phyloP scores from a whole-genome alignment of 2,888 invertebrate genomes.

The Acleris literana region DNA sequence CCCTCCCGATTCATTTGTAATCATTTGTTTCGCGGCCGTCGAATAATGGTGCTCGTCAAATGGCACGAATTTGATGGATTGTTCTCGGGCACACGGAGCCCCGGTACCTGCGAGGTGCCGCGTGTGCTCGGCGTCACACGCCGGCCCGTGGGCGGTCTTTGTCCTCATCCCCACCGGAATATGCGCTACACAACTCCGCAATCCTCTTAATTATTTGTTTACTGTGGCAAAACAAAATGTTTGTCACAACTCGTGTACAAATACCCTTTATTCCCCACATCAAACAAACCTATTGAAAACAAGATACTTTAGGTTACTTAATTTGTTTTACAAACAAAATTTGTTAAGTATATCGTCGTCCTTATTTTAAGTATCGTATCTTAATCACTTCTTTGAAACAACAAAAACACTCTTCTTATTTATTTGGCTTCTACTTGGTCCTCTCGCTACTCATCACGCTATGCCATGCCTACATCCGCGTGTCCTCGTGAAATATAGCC shows the following conservation, averaged over 20 bases:
- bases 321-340: not conserved
- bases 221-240: slow-evolving; percentile 6
- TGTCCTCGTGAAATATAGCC: slow-evolving; percentile 15
- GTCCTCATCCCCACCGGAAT: slow-evolving; percentile 22
- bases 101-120: slow-evolving; percentile 38
- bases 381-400: too few relatives aligned
- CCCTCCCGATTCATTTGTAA: slow-evolving; percentile 78
- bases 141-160: slow-evolving; percentile 19
- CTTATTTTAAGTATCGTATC: not conserved
- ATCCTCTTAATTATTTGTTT: slow-evolving; percentile 29
- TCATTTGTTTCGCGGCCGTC: slow-evolving; percentile 81
- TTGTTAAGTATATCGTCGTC: not conserved
- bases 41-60: slow-evolving; percentile 76
- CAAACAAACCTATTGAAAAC: not conserved
- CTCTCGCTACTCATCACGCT: not conserved
- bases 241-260: not conserved
- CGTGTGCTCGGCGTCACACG: slow-evolving; percentile 7
- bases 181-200: slow-evolving; percentile 8
- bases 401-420: not conserved
- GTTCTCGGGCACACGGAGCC: slow-evolving; percentile 46
- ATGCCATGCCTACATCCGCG: slow-evolving; percentile 1
- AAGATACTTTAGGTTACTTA: not conserved
- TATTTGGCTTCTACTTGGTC: not conserved
- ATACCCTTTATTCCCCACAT: slow-evolving; percentile 16
- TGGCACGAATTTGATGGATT: slow-evolving; percentile 75